These are phyloP conservation scores for Accipiter cooperii DNA, from an alignment of 2,113 vertebrate species.

Conservation along the genomic window DNA sequence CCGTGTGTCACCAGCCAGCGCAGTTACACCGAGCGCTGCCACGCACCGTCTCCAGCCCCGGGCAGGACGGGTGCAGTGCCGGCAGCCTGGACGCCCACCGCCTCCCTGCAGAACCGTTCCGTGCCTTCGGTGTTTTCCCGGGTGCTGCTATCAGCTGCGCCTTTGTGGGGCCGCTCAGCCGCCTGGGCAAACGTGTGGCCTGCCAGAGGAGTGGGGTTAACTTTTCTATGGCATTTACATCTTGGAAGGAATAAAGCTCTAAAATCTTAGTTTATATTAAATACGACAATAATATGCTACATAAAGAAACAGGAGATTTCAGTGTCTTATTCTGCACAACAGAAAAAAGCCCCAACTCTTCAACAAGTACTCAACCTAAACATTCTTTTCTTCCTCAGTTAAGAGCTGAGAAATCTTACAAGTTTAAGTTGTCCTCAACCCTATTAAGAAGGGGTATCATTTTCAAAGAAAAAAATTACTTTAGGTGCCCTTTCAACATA, in stretches of 20 bases:
- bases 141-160: too few relatives aligned
- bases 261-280: not conserved
- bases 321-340: not conserved
- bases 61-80: not conserved
- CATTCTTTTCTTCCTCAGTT: not conserved
- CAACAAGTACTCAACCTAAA: not conserved
- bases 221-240: not conserved
- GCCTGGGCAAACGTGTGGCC: rapidly evolving
- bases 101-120: not conserved
- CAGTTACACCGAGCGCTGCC: too few relatives aligned
- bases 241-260: not conserved
- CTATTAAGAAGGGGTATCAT: not conserved
- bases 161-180: not conserved
- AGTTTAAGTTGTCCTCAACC: not conserved
- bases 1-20: not conserved
- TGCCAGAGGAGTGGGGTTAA: not conserved
- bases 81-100: not conserved
- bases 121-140: not conserved
- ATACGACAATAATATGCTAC: not conserved
- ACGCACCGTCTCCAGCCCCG: not conserved
- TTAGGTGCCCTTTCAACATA: not conserved
- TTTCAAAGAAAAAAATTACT: not conserved
- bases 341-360: not conserved
- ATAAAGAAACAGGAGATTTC: not conserved
- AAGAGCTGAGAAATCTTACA: not conserved